phyloP scores from a whole-genome alignment of 2,113 vertebrate genomes.

The Echinops telfairi region DNA sequence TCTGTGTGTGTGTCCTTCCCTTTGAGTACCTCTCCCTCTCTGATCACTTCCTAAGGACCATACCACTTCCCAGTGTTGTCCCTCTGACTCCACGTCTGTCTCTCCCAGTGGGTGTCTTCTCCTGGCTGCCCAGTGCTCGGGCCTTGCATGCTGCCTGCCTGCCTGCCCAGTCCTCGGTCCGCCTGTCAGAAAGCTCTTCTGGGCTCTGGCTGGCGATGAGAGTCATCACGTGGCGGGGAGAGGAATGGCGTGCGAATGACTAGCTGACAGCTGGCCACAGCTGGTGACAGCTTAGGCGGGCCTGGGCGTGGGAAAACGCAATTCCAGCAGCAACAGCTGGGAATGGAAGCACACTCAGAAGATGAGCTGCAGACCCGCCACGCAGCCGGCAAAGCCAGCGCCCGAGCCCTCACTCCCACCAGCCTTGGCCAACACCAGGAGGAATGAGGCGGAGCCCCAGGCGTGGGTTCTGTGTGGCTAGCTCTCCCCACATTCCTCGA shows the following conservation, averaged over 20 bases:
- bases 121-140: background rate
- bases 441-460: background rate
- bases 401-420: background rate
- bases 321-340: conserved; percentile 81
- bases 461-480: background rate
- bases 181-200: conserved; percentile 54
- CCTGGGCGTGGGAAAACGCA: conserved; percentile 81
- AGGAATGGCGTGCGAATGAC: conserved; percentile 77
- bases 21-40: background rate
- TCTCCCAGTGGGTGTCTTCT: background rate
- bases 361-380: background rate
- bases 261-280: conserved; percentile 87
- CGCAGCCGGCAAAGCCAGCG: background rate
- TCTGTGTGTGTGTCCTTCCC: background rate
- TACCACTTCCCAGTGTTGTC: background rate
- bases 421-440: accelerated
- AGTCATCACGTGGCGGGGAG: conserved; percentile 69
- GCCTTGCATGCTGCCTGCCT: background rate
- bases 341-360: conserved; percentile 36
- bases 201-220: conserved; percentile 47
- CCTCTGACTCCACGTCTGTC: background rate
- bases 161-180: background rate
- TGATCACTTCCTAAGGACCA: background rate
- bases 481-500: accelerated
- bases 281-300: conserved; percentile 82